Conservation (phyloP, 2,797 vertebrate species). For the Peromyscus attwateri region DNA sequence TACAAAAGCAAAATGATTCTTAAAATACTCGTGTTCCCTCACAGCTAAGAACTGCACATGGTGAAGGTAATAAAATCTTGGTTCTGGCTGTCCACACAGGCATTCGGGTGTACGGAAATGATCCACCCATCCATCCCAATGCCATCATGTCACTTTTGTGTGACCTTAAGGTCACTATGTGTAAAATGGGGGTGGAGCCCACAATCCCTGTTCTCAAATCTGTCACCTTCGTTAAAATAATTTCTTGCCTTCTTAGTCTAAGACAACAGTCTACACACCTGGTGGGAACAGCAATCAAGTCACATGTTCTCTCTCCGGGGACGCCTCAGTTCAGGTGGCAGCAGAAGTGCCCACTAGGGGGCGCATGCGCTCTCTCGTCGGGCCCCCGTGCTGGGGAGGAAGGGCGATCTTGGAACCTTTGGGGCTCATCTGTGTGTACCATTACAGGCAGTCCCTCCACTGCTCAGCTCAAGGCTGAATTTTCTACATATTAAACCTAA, state of each 20-base stretch:
- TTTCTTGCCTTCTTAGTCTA: not conserved
- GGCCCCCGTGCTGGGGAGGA: not conserved
- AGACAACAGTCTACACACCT: not conserved
- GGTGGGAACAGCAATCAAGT: not conserved
- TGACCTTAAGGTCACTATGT: not conserved
- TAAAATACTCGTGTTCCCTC: not conserved
- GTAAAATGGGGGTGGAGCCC: not conserved
- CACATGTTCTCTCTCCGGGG: not conserved
- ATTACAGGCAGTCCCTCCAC: not conserved
- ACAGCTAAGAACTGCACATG: not conserved
- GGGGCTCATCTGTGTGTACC: not conserved
- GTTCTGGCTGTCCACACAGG: not conserved
- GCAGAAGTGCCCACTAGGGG: constrained; percentile 78
- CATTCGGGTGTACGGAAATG: not conserved
- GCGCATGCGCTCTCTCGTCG: constrained; percentile 52
- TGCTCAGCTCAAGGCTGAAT: not conserved
- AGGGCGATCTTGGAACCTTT: not conserved
- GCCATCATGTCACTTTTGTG: not conserved
- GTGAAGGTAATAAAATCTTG: not conserved
- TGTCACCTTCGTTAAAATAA: not conserved
- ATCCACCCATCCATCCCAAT: not conserved
- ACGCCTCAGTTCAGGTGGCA: not conserved
- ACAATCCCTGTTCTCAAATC: not conserved
- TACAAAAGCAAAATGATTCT: not conserved
- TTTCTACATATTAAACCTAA: not conserved